Evolutionary conservation across 2,113 vertebrate genomes (phyloP).

Genomic region (Cyrtonyx montezumae): DNA sequence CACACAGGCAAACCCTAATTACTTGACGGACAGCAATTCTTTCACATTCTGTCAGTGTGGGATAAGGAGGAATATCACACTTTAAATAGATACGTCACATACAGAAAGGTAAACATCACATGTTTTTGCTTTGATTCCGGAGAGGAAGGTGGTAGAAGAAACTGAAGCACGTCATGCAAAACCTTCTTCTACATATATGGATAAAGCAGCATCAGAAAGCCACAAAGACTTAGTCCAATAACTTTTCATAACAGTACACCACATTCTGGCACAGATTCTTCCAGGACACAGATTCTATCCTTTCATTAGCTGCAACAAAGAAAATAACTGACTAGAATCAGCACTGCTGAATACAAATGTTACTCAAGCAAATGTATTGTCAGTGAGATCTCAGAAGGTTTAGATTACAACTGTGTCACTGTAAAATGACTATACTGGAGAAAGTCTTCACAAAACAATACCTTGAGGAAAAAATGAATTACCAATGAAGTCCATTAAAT

Average conservation of each 20-base stretch:
- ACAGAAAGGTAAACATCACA: not conserved
- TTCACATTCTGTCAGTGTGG: not conserved
- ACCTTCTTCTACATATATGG: not conserved
- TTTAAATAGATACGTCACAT: not conserved
- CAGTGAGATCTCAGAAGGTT: not conserved
- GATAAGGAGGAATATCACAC: not conserved
- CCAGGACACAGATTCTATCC: not conserved
- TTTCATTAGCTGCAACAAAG: not conserved
- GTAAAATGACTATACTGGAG: not conserved
- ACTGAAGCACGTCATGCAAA: not conserved
- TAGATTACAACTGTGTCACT: not conserved
- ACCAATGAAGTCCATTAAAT: not conserved
- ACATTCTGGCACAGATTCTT: not conserved
- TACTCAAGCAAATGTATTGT: not conserved
- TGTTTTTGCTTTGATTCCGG: not conserved
- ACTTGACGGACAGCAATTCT: not conserved
- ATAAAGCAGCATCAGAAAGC: not conserved
- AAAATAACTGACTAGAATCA: not conserved
- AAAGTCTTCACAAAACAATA: not conserved
- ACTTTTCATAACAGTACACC: not conserved
- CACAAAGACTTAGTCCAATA: not conserved
- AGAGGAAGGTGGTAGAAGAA: not conserved
- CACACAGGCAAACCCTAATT: not conserved
- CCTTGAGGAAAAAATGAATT: not conserved
- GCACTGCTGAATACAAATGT: not conserved